A percentile compares a stretch with the other conserved stretches of the same genome.
Evolutionary conservation across 37 sponge, comb jelly and placozoan genomes (phyloP).

Genomic region (Axinella damicornis): DNA sequence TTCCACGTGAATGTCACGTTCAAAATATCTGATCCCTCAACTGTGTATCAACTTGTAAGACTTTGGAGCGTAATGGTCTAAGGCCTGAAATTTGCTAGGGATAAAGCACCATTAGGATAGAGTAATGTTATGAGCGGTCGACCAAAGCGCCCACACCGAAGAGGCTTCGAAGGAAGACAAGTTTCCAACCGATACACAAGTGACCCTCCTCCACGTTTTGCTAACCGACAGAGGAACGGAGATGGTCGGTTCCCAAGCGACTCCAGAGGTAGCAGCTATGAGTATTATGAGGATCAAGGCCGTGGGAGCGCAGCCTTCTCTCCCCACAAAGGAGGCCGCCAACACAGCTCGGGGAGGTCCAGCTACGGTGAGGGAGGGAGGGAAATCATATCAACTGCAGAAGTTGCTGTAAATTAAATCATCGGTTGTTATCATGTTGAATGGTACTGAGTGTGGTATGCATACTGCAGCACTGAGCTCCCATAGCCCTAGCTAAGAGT

Average conservation of each 20-base stretch:
- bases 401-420: no score
- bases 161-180: not conserved
- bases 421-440: no score
- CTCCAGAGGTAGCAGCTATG: not conserved
- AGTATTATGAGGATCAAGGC: constrained; percentile 24
- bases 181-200: not conserved
- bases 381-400: no score
- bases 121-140: constrained; percentile 70
- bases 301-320: constrained; percentile 1
- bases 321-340: constrained; percentile 1
- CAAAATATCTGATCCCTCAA: no score
- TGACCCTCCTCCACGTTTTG: constrained; percentile 73
- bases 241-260: constrained; percentile 14
- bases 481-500: no score
- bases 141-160: constrained; percentile 35
- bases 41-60: no score
- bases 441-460: no score
- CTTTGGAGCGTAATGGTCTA: no score
- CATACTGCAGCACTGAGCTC: no score
- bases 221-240: constrained; percentile 47
- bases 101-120: constrained; percentile 1
- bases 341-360: not conserved
- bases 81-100: not conserved
- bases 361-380: constrained; percentile 35
- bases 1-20: no score